Conservation (phyloP, 2,797 vertebrate genomes). For the Micropoecilia bifurca region DNA sequence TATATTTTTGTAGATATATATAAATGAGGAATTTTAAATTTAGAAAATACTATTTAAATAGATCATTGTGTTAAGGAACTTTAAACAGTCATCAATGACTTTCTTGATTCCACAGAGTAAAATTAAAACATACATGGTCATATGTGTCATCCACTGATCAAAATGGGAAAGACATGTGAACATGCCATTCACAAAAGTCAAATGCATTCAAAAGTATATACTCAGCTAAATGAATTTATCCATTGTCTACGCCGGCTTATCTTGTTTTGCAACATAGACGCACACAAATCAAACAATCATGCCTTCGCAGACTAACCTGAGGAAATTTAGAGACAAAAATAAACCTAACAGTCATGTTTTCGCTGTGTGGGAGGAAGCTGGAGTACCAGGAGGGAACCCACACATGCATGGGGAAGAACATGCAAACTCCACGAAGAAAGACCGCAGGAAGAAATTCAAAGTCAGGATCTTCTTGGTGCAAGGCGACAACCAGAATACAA, state of each 20-base stretch:
- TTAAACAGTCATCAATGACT: background rate
- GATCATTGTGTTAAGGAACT: background rate
- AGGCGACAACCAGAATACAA: background rate
- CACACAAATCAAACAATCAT: background rate
- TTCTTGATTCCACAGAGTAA: background rate
- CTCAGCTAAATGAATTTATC: background rate
- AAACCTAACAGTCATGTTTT: background rate
- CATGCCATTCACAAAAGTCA: background rate
- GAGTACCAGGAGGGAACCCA: background rate
- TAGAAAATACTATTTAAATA: background rate
- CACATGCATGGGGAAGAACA: background rate
- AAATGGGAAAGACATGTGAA: background rate
- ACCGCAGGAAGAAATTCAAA: background rate
- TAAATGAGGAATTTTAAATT: background rate
- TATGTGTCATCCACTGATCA: background rate
- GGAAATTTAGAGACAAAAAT: background rate
- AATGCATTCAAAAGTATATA: background rate
- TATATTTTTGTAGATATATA: background rate
- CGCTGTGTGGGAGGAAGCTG: background rate
- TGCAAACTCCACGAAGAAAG: background rate
- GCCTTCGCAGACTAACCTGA: background rate
- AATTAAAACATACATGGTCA: background rate
- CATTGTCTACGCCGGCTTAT: too few relatives aligned
- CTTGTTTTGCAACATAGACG: background rate
- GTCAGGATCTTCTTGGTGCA: background rate